Evolutionary conservation across 2,113 vertebrate species (phyloP).

Genomic region (Psophia crepitans): DNA sequence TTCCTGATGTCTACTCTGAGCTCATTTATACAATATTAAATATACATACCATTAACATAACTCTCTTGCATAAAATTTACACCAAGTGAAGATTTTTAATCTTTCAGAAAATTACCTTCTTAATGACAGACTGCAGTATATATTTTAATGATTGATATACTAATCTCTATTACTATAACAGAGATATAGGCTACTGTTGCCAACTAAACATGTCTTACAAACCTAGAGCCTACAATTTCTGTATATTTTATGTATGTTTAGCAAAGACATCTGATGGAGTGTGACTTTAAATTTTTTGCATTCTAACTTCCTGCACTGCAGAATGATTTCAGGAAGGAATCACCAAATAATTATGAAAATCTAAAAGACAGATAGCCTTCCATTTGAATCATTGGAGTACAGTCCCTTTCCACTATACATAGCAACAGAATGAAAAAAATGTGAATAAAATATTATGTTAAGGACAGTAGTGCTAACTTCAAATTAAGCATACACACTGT

Average conservation of each 20-base stretch:
- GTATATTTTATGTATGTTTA: background rate
- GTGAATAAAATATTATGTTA: background rate
- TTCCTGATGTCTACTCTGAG: background rate
- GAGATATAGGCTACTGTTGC: rapidly evolving
- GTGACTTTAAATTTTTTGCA: background rate
- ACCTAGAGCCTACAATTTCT: background rate
- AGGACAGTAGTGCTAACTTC: background rate
- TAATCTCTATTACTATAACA: background rate
- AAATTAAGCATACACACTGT: background rate
- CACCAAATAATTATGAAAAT: background rate
- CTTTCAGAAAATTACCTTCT: background rate
- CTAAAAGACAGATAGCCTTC: background rate
- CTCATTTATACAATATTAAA: background rate
- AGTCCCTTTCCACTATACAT: background rate
- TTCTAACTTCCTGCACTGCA: background rate
- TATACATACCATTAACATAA: background rate
- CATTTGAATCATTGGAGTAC: background rate
- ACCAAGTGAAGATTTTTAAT: background rate
- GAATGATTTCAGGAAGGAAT: background rate
- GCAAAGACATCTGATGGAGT: background rate
- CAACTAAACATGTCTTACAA: background rate
- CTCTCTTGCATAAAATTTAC: background rate
- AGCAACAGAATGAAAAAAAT: background rate
- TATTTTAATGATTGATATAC: background rate
- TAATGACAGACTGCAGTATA: background rate